Evolutionary conservation across 2,113 vertebrate genomes (phyloP), one percentile per base, ranked within the genome.

Genomic region (Sander vitreus): DNA sequence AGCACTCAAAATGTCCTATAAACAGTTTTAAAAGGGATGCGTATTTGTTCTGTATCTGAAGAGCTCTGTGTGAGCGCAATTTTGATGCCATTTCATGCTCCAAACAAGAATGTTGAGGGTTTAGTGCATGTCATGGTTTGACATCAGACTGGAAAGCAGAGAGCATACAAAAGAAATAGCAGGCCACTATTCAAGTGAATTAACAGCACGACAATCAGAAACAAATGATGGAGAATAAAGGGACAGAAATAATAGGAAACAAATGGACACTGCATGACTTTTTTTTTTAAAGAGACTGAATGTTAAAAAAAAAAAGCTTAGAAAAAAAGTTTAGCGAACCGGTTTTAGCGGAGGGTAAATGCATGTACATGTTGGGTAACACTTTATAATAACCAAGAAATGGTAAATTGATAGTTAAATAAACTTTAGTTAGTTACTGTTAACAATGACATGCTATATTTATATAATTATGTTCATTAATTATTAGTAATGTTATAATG

Each of bases 21-120:
- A 54, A 30, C 25, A 59, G 39, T 58, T 64, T 51, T 27, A 73
- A 85, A 71, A 65, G 36, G 12, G 19, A 75, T 27, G 60, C 71
- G 70, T 67, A 65, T 69, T 83, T 63, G 30, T 65, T 59, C 9
- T 2, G 5, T 45, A 55, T 73, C 53, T 64, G 69, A 76, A 82
- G 45, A 55, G 68, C 58, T 90, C 64, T 68, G 45, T 58, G 25
- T 66, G 30, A 36, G 39, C 39, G 47, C 25, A 23, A 68, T 67
- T 76, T 57, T 50, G 47, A 85, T 59, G 55, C 55, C 27, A 83
- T 83, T 89, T 83, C 69, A 68, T 58, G 67, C 43, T 48, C 33
- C 21, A 73, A 58, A 80, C 78, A 83, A 70, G 54, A 71, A 77
- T 11, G 15, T 21, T 57, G 48, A 51, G 21, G 11, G 55, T 73